A percentile compares a stretch with the other conserved stretches of the same genome.
Evolutionary conservation across 2,888 invertebrate genomes (phyloP).

Genomic region (Autographa pulchrina): DNA sequence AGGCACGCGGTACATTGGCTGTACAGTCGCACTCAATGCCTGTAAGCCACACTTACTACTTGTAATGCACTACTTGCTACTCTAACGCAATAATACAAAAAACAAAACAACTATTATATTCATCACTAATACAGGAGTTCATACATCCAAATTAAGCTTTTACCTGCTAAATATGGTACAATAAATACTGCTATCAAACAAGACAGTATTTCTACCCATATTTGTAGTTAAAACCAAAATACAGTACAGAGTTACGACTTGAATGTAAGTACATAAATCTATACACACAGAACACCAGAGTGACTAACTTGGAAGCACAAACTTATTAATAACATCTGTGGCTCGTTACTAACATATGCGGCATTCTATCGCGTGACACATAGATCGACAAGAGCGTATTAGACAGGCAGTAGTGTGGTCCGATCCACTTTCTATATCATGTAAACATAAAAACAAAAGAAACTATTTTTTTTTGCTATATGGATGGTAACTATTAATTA

Average conservation of each 20-base stretch:
- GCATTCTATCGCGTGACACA: constrained; percentile 31
- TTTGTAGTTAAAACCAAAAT: constrained; percentile 15
- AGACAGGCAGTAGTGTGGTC: too few species aligned
- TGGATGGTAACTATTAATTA: too few species aligned
- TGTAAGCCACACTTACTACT: too few species aligned
- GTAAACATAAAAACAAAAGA: too few species aligned
- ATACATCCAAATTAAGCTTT: too few species aligned
- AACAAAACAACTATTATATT: too few species aligned
- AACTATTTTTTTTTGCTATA: too few species aligned
- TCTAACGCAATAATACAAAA: too few species aligned
- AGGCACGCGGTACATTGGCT: too few species aligned
- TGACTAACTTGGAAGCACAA: constrained; percentile 16
- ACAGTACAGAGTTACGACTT: constrained; percentile 22
- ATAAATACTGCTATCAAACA: not conserved
- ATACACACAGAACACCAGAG: constrained; percentile 32
- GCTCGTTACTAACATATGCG: constrained; percentile 15
- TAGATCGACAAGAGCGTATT: not conserved
- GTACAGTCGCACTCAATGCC: too few species aligned
- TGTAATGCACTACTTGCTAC: too few species aligned
- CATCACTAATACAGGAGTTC: not conserved
- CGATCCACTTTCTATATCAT: too few species aligned
- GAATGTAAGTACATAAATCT: constrained; percentile 26
- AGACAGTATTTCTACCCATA: constrained; percentile 2
- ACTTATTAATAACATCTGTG: constrained; percentile 43
- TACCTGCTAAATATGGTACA: not conserved